phyloP scores from a whole-genome alignment of 1,140 invertebrate species.

The Chrysoperla carnea region DNA sequence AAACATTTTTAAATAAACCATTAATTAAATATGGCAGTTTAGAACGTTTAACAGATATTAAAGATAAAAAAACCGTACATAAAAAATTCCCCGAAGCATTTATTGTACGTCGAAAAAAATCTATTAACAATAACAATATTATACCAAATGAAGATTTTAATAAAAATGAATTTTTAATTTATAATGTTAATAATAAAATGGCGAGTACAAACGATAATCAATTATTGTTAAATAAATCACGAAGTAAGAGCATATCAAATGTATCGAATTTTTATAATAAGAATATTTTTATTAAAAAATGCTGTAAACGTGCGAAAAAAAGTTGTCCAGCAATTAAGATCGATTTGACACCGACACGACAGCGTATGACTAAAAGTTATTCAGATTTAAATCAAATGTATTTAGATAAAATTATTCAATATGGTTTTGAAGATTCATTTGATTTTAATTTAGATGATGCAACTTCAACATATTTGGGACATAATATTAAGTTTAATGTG shows the following conservation, averaged over 20 bases:
- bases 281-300: conserved; percentile 13
- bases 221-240: background rate
- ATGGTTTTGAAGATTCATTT: too few relatives aligned
- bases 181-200: too few relatives aligned
- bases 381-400: too few relatives aligned
- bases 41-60: conserved; percentile 12
- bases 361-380: too few relatives aligned
- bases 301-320: conserved; percentile 19
- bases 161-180: background rate
- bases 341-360: background rate
- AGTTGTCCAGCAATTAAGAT: conserved; percentile 15
- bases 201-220: too few relatives aligned
- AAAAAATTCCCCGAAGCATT: conserved; percentile 21
- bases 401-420: too few relatives aligned
- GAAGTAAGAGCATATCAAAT: background rate
- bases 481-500: too few relatives aligned
- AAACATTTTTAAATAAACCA: conserved; percentile 5
- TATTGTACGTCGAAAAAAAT: conserved; percentile 12
- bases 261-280: background rate
- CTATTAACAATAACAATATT: conserved; percentile 1
- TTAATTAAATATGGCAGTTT: conserved; percentile 18
- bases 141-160: background rate
- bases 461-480: too few relatives aligned
- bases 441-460: too few relatives aligned
- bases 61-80: conserved; percentile 7